phyloP scores from a whole-genome alignment of 2,797 vertebrate species.

The Sebastiscus tertius region DNA sequence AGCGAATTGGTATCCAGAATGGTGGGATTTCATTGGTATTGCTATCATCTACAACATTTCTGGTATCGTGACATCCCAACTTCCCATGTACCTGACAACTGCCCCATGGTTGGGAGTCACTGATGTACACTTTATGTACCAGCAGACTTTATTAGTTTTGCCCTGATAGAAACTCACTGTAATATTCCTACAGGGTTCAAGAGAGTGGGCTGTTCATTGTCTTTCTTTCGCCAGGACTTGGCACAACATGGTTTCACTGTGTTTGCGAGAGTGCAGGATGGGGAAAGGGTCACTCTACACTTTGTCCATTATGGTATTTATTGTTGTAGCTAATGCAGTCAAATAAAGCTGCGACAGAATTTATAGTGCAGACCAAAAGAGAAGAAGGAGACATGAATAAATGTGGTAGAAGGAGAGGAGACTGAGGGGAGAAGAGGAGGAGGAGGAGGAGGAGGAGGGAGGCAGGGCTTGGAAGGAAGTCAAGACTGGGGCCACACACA shows the following conservation, averaged over 20 bases:
- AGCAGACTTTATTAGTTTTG: background rate
- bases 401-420: slow-evolving; percentile 38
- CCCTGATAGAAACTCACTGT: background rate
- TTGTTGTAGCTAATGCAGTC: slow-evolving; percentile 15
- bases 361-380: background rate
- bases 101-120: background rate
- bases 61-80: background rate
- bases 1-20: background rate
- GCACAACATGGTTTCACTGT: slow-evolving; percentile 19
- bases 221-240: slow-evolving; percentile 48
- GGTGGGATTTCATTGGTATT: background rate
- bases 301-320: slow-evolving; percentile 7
- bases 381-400: slow-evolving; percentile 31
- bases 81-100: background rate
- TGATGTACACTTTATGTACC: background rate
- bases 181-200: background rate
- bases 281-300: background rate
- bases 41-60: no score
- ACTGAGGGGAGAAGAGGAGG: background rate
- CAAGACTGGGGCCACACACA: slow-evolving; percentile 35
- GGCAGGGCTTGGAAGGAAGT: background rate
- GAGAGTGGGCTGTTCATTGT: background rate
- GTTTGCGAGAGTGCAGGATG: background rate
- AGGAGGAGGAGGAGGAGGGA: background rate
- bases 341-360: slow-evolving; percentile 5